Base-by-base conservation (phyloP, 2,888 invertebrate species). In the Andricus quercusramuli region DNA sequence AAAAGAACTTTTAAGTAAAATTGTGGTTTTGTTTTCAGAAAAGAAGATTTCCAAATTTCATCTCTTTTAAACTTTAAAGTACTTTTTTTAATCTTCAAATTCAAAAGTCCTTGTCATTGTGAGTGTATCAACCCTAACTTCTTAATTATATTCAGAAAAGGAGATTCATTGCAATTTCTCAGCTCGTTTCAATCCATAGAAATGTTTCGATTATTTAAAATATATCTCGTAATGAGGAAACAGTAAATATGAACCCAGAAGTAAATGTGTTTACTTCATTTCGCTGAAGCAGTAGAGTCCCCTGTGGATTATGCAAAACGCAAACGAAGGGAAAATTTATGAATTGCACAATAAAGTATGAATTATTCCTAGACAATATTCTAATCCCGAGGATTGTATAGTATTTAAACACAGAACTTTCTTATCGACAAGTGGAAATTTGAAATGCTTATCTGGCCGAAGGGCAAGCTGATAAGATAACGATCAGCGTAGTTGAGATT, bases 381-480 rank as follows among this genome's bases (percentile, higher is more conserved):
- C n/a, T 59, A 59, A 59, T 22, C 11, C 56, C 11, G 1, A 59
- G 20, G 17, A 70, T 17, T 47, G 3, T 3, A 70, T 9, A 25
- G 47, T 70, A 32, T 66, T 65, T 70, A 70, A 70, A 47, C 47
- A 70, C 47, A 17, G 3, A 68, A 68, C 68, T 70, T 70, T 70
- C 65, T 70, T 51, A 70, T 70, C 70, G 56, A 59, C 56, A 70
- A 70, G 29, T 70, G 70, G 51, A 70, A 70, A 70, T 70, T 70
- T n/a, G 20, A 70, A 20, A 74, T 56, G 56, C 56, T 59, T 74
- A 74, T 74, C 51, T 74, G 51, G 74, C n/a, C 56, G 74, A 74
- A 74, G 74, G 74, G 74, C 74, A 74, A 74, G 51, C 32, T 32
- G 74, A 74, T 74, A 74, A 74, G 74, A 74, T 74, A 74, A 56